Evolutionary conservation across 1,140 invertebrate species (phyloP), one percentile per base, ranked within the genome.

Genomic region (Hypothenemus hampei): DNA sequence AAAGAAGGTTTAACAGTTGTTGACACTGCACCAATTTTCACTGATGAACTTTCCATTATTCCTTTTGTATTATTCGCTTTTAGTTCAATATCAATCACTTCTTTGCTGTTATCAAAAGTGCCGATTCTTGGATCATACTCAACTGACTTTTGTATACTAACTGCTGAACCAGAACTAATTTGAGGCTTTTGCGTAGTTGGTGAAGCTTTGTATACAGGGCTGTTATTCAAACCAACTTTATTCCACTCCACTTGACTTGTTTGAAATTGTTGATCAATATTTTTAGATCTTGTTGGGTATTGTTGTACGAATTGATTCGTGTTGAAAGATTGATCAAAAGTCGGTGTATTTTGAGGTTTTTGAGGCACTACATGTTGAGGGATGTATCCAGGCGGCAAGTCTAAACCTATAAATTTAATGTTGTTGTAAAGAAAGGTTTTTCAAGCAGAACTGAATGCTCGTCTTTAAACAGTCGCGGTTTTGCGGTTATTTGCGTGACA

Each of bases 401-500:
- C 53, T 11, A 56, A 24, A 19, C 53, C 53, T 15, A 24, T n/a
- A 26, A 13, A 29, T 29, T 29, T 29, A 29, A 29, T 7, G 26
- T n/a, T 29, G 26, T 29, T 29, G n/a, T 7, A 29, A 29, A 7
- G 6, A n/a, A 31, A 13, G 13, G 26, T 37, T 16, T 37, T 49
- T 18, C 11, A 33, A 46, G 24, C 16, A 20, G 26, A 46, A 46
- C 24, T 19, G 4, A 43, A n/a, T n/a, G n/a, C n/a, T 15, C 13
- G 15, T 23, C 22, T 44, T 44, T 29, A 15, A 33, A 35, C 19
- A 21, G 20, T 33, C 50, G 50, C 33, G n/a, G 39, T 16, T 33
- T 37, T 53, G 50, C 26, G 52, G 41, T 46, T 37, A 20, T 15
- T 46, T 19, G 52, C 52, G 31, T 55, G 52, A 55, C 52, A 37